These are phyloP conservation scores for Microctenopoma lineatum DNA, from an alignment of 2,797 vertebrate species.

Conservation along the genomic window DNA sequence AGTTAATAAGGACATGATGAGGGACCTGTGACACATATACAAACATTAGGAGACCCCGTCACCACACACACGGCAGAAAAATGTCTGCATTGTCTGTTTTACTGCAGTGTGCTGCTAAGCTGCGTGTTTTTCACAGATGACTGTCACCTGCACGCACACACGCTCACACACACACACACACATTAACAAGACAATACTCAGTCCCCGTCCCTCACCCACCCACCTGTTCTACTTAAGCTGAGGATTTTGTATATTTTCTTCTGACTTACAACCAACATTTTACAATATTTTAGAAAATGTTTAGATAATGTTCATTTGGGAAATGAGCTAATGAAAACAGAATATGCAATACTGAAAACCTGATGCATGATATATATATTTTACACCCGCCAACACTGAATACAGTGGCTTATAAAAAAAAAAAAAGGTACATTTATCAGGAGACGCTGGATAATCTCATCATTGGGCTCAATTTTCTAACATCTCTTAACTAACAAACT, in stretches of 20 bases:
- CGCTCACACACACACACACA: conserved; percentile 2
- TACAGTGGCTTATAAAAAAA: conserved; percentile 1
- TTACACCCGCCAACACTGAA: conserved; percentile 3
- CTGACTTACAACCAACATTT: conserved; percentile 5
- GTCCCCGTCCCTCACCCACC: conserved; percentile 13
- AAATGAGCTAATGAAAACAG: conserved; percentile 40
- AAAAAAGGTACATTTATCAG: no score
- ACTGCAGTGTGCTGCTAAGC: conserved; percentile 72
- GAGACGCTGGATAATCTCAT: no score
- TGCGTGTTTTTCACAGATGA: conserved; percentile 66
- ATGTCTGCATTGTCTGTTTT: conserved; percentile 69
- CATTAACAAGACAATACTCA: conserved; percentile 1
- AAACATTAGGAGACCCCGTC: conserved; percentile 1
- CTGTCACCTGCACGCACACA: conserved; percentile 30
- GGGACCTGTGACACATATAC: conserved; percentile 58
- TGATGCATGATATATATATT: background rate
- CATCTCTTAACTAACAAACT: no score
- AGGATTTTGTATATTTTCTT: conserved; percentile 20
- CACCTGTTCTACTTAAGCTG: background rate
- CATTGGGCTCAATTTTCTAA: no score
- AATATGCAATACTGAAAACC: conserved; percentile 21
- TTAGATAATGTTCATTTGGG: conserved; percentile 48
- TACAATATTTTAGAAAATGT: conserved; percentile 26
- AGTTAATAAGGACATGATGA: conserved; percentile 85
- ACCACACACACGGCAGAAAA: conserved; percentile 41